Conservation (phyloP, 92 coral and sea anemone genomes). For the Zoanthus solanderi region DNA sequence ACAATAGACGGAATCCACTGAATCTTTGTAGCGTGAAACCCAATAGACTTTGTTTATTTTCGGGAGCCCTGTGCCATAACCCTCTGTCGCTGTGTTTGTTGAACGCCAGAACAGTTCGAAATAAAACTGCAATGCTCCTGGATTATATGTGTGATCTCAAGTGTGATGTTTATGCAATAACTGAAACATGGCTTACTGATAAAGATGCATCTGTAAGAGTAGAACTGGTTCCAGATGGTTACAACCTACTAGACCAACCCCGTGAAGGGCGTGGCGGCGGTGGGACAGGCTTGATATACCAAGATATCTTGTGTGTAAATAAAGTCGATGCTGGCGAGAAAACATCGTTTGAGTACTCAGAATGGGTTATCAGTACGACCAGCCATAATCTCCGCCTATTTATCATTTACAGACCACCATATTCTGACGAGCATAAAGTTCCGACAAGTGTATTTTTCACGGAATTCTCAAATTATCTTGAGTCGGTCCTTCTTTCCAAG, state of each 20-base stretch:
- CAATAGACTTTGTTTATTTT: neutral
- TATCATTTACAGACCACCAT: slow-evolving; percentile 62
- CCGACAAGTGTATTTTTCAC: slow-evolving; percentile 54
- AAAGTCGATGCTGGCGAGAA: neutral
- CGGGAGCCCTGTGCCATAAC: neutral
- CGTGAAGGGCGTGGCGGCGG: slow-evolving; percentile 20
- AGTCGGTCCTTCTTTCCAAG: slow-evolving; percentile 54
- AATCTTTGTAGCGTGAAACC: too few relatives aligned
- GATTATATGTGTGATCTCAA: slow-evolving; percentile 8
- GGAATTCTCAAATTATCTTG: slow-evolving; percentile 65
- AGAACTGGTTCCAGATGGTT: slow-evolving; percentile 13
- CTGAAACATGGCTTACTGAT: slow-evolving; percentile 46
- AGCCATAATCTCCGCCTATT: slow-evolving; percentile 45
- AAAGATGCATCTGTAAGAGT: slow-evolving; percentile 27
- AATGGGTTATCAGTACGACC: slow-evolving; percentile 20
- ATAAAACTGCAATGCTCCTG: slow-evolving; percentile 37
- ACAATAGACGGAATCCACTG: too few relatives aligned
- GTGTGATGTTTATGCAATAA: slow-evolving; percentile 31
- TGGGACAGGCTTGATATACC: slow-evolving; percentile 17
- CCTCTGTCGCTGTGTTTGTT: neutral
- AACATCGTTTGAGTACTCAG: slow-evolving; percentile 16
- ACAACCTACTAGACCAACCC: neutral
- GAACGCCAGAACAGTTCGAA: slow-evolving; percentile 24
- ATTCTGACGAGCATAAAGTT: slow-evolving; percentile 55
- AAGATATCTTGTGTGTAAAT: neutral